Evolutionary conservation across 2,888 invertebrate genomes (phyloP), one percentile per base, ranked within the genome.

Genomic region (Himalopsyche kuldschensis): DNA sequence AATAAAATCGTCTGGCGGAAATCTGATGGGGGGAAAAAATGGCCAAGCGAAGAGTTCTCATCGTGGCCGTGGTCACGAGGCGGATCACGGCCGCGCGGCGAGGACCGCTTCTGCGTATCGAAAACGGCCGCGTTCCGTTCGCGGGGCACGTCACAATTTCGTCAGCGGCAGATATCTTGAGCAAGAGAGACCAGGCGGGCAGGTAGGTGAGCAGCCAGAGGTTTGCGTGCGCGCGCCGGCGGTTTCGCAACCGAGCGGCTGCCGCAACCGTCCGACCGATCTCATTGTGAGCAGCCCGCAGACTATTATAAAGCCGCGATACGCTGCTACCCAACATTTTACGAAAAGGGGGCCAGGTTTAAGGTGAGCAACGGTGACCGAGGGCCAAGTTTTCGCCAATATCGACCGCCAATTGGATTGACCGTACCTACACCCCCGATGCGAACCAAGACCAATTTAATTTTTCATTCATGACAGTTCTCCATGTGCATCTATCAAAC

Each of bases 161-260:
- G 76, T 76, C 76, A 76, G 76, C 76, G 11, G 35, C 41, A 41
- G 41, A 41, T 41, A 32, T 76, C 76, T 76, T 76, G 30, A 35
- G 76, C 76, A 76, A 76, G 69, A 55, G 24, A 69, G 48, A 48
- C 48, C 48, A 48, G 41, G 6, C 30, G 1, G 75, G 30, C 27
- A 75, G 75, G 75, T 76, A 76, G 32, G 75, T 63, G 20, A 30
- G 69, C 27, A 30, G 69, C 69, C 69, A 69, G 69, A 41, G 41
- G 76, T 76, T 76, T 76, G 41, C 75, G 69, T 46, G 31, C 69
- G 82, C 79, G 82, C 47, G 78, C 4, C 27, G 11, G 55, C 31
- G 63, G 82, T 82, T 78, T 82, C 82, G 82, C 76, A 75, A 82
- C 75, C 24, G 32, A 63, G 32, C 35, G 55, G 47, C 82, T 76